Percentiles rank a stretch among this genome's conserved stretches.
Conservation (phyloP, 1,140 invertebrate genomes). For the Euura lappo region DNA sequence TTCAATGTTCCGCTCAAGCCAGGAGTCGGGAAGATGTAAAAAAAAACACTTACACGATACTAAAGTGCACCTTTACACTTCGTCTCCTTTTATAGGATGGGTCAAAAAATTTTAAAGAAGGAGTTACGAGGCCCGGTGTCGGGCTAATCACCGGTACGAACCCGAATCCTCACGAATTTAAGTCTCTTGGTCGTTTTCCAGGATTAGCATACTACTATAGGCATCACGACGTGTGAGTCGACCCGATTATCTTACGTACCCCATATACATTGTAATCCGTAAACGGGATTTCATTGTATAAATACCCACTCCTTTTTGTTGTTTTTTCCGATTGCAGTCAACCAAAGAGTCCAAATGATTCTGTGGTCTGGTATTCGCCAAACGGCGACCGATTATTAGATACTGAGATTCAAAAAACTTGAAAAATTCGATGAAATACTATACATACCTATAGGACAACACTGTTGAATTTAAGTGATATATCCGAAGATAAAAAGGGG, state of each 20-base stretch:
- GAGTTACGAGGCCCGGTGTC: constrained; percentile 1
- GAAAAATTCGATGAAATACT: no score
- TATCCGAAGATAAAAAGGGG: no score
- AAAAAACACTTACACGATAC: no score
- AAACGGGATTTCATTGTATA: background rate
- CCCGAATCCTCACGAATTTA: background rate
- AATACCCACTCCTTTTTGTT: background rate
- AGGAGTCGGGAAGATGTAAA: no score
- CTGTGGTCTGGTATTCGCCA: no score
- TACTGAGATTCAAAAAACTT: no score
- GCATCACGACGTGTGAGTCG: background rate
- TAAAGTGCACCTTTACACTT: no score
- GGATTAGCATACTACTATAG: background rate
- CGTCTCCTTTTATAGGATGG: background rate
- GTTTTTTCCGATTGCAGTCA: background rate
- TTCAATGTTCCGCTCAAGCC: no score
- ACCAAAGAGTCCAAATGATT: background rate
- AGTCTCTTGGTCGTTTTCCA: background rate
- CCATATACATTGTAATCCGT: background rate
- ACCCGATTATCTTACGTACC: background rate
- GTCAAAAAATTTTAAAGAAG: background rate
- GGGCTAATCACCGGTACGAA: background rate
- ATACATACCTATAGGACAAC: no score
- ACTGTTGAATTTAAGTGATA: no score
- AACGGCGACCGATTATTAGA: no score